Base-by-base conservation (phyloP, 2,113 vertebrate species). In the Ophiodon elongatus region DNA sequence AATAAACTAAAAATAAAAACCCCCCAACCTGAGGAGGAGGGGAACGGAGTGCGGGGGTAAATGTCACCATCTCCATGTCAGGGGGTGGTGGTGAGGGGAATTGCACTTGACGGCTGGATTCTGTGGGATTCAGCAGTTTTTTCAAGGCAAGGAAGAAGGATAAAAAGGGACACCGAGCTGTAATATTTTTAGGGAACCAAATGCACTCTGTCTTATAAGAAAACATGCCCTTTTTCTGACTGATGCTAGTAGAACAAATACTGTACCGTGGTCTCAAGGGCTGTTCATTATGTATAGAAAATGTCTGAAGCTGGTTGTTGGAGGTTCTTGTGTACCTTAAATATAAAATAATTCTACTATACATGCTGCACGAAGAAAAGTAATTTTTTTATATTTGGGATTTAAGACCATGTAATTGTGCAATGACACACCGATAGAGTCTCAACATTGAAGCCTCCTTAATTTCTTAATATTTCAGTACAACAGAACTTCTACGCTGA, bases 1-100 rank as follows among this genome's bases (percentile, higher is more conserved):
- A 95, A 94, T 94, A 93, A 94, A 91, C 88, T 76, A 92, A 91
- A 94, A 95, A 95, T 94, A 92, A 94, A 95, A 94, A 90, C 73
- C 85, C 84, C 76, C 76, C 76, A 86, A 90, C 84, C 90, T 79
- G 82, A 69, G 67, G 87, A 84, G 84, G 74, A 72, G 89, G 81
- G 87, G 91, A 85, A 76, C 50, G 83, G 84, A 80, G 77, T 31
- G 68, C 21, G 41, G 75, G 88, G 86, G 85, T 88, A 92, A 92
- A 89, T 90, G 89, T 91, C 92, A 93, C 84, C 71, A 82, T 91
- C 84, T 91, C 79, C 77, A 65, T 92, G 92, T 95, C 86, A 89
- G 69, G 79, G 84, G 88, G 80, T 71, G 77, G 72, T 54, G 76
- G 88, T 87, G 86, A 91, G 23, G 76, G 76, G 84, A 92, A 94